These are phyloP conservation scores for Perithous albicinctus DNA, from an alignment of 2,888 invertebrate species.

Conservation along the genomic window DNA sequence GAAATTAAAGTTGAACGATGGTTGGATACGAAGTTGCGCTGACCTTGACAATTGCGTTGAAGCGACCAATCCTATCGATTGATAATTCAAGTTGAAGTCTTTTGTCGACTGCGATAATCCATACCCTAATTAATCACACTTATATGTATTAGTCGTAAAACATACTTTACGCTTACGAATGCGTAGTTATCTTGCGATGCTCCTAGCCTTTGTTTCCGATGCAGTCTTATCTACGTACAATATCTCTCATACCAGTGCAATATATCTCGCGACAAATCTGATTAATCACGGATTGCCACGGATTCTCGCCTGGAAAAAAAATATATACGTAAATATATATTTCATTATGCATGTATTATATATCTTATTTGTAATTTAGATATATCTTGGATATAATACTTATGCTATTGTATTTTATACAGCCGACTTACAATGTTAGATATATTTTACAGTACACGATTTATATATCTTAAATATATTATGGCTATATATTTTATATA, in stretches of 20 bases:
- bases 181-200: constrained; percentile 41
- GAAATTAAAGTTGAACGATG: no score
- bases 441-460: no score
- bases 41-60: constrained; percentile 44
- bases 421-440: no score
- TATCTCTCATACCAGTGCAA: not conserved
- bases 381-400: no score
- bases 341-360: no score
- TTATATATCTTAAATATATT: no score
- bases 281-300: no score
- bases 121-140: constrained; percentile 37
- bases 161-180: constrained; percentile 28
- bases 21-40: constrained; percentile 18
- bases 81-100: constrained; percentile 44
- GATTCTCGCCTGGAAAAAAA: no score
- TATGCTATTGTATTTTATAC: no score
- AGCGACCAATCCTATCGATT: constrained; percentile 42
- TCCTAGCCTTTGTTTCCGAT: constrained; percentile 45
- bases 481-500: no score
- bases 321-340: no score
- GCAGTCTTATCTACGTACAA: constrained; percentile 1
- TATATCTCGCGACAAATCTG: constrained; percentile 4
- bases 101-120: constrained; percentile 46
- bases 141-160: constrained; percentile 31
- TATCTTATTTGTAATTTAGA: no score